Percentiles rank a stretch among this genome's conserved stretches.
Conservation (phyloP, 2,797 vertebrate genomes). For the Tympanoctomys barrerae region DNA sequence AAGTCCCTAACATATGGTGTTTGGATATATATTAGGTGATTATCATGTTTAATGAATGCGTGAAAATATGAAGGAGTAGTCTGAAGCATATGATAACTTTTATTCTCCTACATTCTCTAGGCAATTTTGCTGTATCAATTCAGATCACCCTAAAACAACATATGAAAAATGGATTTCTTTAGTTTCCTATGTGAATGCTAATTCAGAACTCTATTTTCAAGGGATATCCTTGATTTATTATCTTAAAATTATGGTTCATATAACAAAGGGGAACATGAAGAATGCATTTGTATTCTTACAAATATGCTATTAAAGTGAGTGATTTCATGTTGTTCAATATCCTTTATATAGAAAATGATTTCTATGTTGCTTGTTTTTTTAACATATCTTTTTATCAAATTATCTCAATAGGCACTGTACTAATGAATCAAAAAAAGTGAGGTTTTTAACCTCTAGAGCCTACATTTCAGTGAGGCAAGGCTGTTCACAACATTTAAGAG, state of each 20-base stretch:
- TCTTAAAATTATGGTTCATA: background rate
- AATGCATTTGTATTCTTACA: background rate
- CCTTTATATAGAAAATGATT: background rate
- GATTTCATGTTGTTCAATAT: background rate
- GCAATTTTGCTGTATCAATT: background rate
- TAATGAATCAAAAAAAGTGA: conserved; percentile 1
- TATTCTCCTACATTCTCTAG: conserved; percentile 7
- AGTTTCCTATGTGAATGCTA: background rate
- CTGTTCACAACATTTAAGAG: background rate
- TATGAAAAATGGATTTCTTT: conserved; percentile 18
- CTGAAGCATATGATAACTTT: conserved; percentile 10
- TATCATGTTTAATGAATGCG: conserved; percentile 48
- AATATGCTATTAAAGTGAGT: background rate
- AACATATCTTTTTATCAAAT: background rate
- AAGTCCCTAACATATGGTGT: conserved; percentile 21
- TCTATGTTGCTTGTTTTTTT: background rate
- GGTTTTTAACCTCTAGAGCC: background rate
- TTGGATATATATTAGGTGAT: conserved; percentile 52
- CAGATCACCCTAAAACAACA: background rate
- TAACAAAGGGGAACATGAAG: background rate
- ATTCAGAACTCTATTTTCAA: background rate
- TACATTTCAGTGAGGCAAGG: background rate
- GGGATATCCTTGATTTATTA: conserved; percentile 25
- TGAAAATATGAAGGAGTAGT: conserved; percentile 11
- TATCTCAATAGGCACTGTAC: background rate